phyloP scores from a whole-genome alignment of 2,113 vertebrate species.

The Dicentrarchus labrax region DNA sequence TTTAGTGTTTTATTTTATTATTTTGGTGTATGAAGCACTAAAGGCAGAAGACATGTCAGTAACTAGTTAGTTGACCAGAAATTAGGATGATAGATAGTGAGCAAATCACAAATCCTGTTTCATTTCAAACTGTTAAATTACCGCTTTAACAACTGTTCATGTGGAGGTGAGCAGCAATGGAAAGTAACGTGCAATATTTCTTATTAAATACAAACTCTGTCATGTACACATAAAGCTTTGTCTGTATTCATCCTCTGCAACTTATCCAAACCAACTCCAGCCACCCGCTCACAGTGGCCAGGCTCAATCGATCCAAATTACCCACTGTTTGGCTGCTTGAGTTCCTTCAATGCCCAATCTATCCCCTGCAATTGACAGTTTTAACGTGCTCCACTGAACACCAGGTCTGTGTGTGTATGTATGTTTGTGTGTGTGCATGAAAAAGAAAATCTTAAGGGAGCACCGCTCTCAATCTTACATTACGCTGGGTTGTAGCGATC shows the following conservation, averaged over 20 bases:
- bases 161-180: background rate
- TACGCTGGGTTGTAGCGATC: constrained; percentile 17
- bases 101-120: background rate
- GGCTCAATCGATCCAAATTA: constrained; percentile 77
- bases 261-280: constrained; percentile 61
- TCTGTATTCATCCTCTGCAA: constrained; percentile 60
- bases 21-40: background rate
- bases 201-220: constrained; percentile 17
- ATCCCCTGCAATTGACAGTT: constrained; percentile 72
- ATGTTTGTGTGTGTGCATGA: constrained; percentile 25
- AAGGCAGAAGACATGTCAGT: background rate
- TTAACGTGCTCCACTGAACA: constrained; percentile 67
- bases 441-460: constrained; percentile 27
- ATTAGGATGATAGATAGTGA: background rate
- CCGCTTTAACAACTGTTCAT: background rate
- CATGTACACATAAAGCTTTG: constrained; percentile 51
- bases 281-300: constrained; percentile 35
- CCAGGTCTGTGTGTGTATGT: constrained; percentile 1
- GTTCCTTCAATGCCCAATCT: constrained; percentile 79
- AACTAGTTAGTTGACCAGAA: constrained; percentile 1
- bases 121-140: background rate
- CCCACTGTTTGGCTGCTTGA: constrained; percentile 76
- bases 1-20: background rate
- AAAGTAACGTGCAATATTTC: background rate
- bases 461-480: background rate